phyloP scores from a whole-genome alignment of 2,888 invertebrate species.

The Mamestra brassicae region DNA sequence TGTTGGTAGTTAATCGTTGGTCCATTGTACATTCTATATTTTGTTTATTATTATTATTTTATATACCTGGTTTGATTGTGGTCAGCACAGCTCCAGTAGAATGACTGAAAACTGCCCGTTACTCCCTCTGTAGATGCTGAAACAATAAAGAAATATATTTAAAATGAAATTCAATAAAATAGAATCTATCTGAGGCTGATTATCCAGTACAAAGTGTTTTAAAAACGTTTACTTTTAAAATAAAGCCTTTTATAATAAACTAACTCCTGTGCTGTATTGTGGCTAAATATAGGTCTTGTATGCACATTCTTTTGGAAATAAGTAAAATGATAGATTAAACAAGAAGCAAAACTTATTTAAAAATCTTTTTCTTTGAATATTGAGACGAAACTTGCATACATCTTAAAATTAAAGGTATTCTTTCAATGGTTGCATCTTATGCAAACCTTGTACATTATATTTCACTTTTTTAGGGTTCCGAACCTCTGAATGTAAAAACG shows the following conservation, averaged over 20 bases:
- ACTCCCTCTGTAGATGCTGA: background rate
- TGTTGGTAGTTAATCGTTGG: background rate
- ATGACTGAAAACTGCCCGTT: background rate
- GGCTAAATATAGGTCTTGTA: background rate
- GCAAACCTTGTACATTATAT: background rate
- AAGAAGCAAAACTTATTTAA: background rate
- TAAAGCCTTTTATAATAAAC: background rate
- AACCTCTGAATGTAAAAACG: too few species aligned
- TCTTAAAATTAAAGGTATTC: too few species aligned
- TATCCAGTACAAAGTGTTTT: background rate
- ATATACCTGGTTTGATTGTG: background rate
- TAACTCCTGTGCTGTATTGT: background rate
- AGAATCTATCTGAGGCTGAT: too few species aligned
- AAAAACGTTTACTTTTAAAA: background rate
- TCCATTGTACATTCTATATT: background rate
- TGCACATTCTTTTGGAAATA: background rate
- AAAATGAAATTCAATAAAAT: background rate
- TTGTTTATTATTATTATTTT: background rate
- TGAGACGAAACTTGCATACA: background rate
- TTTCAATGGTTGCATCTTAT: too few species aligned
- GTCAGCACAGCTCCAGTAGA: background rate
- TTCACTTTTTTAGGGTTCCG: background rate
- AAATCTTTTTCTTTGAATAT: background rate
- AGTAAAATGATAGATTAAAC: background rate
- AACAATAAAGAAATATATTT: slow-evolving; percentile 5